Base-by-base conservation (phyloP, 1,140 invertebrate species). In the Brachionus sp. region DNA sequence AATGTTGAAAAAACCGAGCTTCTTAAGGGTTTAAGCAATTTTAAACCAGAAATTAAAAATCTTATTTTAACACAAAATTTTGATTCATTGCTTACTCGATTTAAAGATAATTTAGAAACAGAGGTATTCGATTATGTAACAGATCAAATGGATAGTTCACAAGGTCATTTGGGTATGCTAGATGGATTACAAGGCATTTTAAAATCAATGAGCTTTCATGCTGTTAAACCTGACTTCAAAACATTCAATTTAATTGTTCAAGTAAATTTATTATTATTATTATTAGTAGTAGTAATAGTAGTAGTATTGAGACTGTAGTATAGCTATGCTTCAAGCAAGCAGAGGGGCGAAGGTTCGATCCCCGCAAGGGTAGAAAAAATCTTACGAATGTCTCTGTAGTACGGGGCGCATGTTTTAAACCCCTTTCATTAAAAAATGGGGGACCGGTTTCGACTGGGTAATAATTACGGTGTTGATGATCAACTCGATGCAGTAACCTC, bases 41-140 rank as follows among this genome's bases (percentile, higher is more conserved):
- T 80, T 42, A 80, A 12, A 66, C 77, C 77, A 35, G 77, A 80
- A 9, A 16, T 80, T 4, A 80, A 80, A 80, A 35, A 62, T 9
- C 19, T 80, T n/a, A 80, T 80, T 42, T 33, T 62, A 5, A n/a
- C 50, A 44, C 50, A 80, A 42, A 44, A 35, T 39, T 66, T 62
- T 13, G 77, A 80, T 12, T 62, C 50, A 19, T 1, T 80, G 29
- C 37, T 80, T 1, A 80, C 77, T 66, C 33, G 50, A 2, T 19
- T 75, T 50, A 75, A 33, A 12, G 16, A 66, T 5, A 66, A 42
- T 25, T 23, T 80, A 10, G 77, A 80, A 37, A 39, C 16, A 62
- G 50, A 66, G 5, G 19, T 80, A 13, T 66, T 80, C 23, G 77
- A 80, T 23, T 66, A 62, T 35, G 33, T 80, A 6, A 80, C 62